Base-by-base conservation (phyloP, 1,140 invertebrate genomes). In the Grapholita molesta region DNA sequence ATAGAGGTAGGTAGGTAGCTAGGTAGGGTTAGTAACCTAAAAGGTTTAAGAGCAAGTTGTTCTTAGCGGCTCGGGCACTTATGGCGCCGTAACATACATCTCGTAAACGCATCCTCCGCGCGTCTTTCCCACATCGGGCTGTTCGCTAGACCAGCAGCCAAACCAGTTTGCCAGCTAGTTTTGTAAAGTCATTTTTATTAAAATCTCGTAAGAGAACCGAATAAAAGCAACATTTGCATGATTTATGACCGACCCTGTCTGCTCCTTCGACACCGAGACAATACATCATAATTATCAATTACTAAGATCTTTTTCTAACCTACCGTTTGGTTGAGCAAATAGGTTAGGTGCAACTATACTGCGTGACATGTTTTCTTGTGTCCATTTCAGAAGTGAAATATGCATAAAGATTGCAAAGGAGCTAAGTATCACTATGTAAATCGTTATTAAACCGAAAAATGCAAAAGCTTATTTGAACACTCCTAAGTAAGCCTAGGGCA, bases 181-280 rank as follows among this genome's bases (percentile, higher is more conserved):
- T 70, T 35, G 65, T 64, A 30, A 66, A 67, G 55, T 1, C 28
- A 15, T 61, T 68, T 71, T 72, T 74, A 74, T 67, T 64, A 57
- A 74, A 74, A 35, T 28, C 68, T 35, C 21, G 21, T 15, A 18
- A 42, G 33, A 28, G 11, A 24, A 23, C 53, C 66, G 52, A 55
- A 75, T 55, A 72, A 74, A 74, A 70, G n/a, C 66, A 68, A 52
- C 25, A 71, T 42, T 57, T 53, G 42, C 61, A 66, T 68, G 68
- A 68, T 70, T 70, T 68, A 70, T 53, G 61, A 73, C 33, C 18
- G 30, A 66, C 21, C 21, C 55, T 15, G 55, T 61, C 25, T 30
- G 55, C 55, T 25, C 55, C 55, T 61, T 61, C 15, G 24, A 61
- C n/a, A 15, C 28, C 18, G 15, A 28, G 12, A 61, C 55, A 61